Conservation (phyloP, 2,113 vertebrate species). For the Stigmatopora nigra region DNA sequence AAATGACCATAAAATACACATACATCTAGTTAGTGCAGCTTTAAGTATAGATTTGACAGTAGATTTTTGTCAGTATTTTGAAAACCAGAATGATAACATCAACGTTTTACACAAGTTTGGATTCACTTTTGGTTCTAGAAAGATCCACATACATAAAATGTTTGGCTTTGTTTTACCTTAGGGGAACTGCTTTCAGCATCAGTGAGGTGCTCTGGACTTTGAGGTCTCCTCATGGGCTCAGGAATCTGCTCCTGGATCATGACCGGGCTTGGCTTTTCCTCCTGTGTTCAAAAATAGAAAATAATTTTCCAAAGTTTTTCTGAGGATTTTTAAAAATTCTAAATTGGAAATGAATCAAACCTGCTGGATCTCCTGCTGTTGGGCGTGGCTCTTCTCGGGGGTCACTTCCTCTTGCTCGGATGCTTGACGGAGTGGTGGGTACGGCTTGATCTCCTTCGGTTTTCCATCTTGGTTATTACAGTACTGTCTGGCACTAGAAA, state of each 20-base stretch:
- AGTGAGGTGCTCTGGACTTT: slow-evolving; percentile 76
- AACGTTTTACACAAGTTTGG: background rate
- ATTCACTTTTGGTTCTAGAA: background rate
- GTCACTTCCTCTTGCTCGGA: slow-evolving; percentile 36
- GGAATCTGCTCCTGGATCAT: slow-evolving; percentile 68
- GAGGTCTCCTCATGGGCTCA: slow-evolving; percentile 76
- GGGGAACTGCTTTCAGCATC: slow-evolving; percentile 71
- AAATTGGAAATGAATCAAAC: slow-evolving; percentile 16
- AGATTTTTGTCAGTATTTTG: background rate
- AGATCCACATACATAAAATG: background rate
- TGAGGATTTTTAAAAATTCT: too few relatives aligned
- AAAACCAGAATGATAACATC: background rate
- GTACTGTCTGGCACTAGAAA: slow-evolving; percentile 32
- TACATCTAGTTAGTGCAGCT: background rate
- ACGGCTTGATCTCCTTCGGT: slow-evolving; percentile 34
- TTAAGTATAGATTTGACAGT: background rate
- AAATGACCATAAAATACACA: too few relatives aligned
- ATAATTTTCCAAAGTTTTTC: background rate
- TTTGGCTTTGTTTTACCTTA: slow-evolving; percentile 63
- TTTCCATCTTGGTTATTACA: slow-evolving; percentile 39
- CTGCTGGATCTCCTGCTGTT: slow-evolving; percentile 44
- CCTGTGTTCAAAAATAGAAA: slow-evolving; percentile 26
- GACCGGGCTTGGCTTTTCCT: slow-evolving; percentile 36
- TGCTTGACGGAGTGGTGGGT: slow-evolving; percentile 25
- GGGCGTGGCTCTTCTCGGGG: slow-evolving; percentile 41